phyloP scores from a whole-genome alignment of 1,140 invertebrate genomes.

The Ceratoteleas bidentatus region DNA sequence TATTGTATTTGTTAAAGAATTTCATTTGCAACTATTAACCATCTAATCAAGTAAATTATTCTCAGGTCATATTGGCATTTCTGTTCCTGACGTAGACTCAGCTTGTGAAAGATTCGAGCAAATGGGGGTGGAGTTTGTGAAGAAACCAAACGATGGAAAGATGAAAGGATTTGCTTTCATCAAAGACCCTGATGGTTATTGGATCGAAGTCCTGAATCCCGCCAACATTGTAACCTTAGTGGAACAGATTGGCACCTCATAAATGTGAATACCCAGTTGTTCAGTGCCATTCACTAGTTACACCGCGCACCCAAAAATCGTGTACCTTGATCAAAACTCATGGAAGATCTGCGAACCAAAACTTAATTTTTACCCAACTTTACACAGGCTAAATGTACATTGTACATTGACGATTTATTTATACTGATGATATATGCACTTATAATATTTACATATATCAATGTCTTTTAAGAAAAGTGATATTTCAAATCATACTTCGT shows the following conservation, averaged over 20 bases:
- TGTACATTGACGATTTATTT: too few relatives aligned
- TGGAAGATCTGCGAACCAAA: constrained; percentile 38
- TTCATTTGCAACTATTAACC: too few relatives aligned
- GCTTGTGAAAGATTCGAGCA: constrained; percentile 94
- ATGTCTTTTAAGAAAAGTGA: too few relatives aligned
- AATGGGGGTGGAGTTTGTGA: constrained; percentile 93
- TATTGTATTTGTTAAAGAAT: too few relatives aligned
- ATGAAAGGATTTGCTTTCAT: constrained; percentile 98
- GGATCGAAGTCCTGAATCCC: constrained; percentile 95
- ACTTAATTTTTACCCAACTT: constrained; percentile 32
- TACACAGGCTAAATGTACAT: not conserved
- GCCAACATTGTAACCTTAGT: constrained; percentile 77
- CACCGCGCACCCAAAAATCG: constrained; percentile 36
- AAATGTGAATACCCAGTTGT: constrained; percentile 3
- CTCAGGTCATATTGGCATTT: constrained; percentile 93
- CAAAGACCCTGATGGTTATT: constrained; percentile 97
- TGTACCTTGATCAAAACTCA: constrained; percentile 49
- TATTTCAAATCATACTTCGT: too few relatives aligned
- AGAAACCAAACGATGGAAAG: constrained; percentile 93
- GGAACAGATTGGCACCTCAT: constrained; percentile 61
- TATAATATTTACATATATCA: too few relatives aligned
- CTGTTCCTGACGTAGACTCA: constrained; percentile 92
- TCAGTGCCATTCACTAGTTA: constrained; percentile 51
- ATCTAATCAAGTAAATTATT: constrained; percentile 26
- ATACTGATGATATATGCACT: too few relatives aligned